Evolutionary conservation across 2,113 vertebrate species (phyloP), one percentile per base, ranked within the genome.

Genomic region (Arothron firmamentum): DNA sequence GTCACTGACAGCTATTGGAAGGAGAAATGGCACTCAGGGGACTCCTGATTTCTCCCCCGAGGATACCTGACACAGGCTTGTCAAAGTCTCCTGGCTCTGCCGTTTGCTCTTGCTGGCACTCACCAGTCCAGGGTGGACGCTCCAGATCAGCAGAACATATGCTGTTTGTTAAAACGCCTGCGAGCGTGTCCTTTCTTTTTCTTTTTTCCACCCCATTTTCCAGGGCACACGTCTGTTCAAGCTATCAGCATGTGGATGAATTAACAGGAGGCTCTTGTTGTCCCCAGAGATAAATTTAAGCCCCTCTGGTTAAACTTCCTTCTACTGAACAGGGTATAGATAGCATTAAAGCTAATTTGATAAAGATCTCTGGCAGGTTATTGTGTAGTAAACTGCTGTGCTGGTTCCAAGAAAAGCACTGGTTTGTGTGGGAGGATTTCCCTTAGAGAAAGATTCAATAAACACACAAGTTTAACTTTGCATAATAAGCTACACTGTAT

Each of bases 121-220:
- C 80, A 59, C 69, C 55, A 67, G 78, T 81, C 79, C 83, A 85
- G 82, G 80, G 83, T 87, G 87, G 88, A 88, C 87, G 88, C 85
- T 78, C 85, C 84, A 84, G 60, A 85, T 83, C 82, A 70, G 84
- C 74, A 84, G 84, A 89, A 85, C 91, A 91, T 90, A 89, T 91
- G 91, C 88, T 90, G 86, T 89, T 88, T 90, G 82, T 89, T 81
- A 74, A 81, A 87, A 89, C 74, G 84, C 82, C 81, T 85, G 78
- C 82, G 67, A 87, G 69, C 64, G 28, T 74, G 58, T 62, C 49
- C 55, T 70, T 65, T 47, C 62, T 66, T 54, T 31, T 34, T 8
- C 28, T 48, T 56, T 53, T 52, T 52, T 25, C 21, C 21, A 25
- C 77, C 50, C 72, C 80, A 54, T 62, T 81, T 80, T 86, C 77